A percentile compares a stretch with the other conserved stretches of the same genome.
Evolutionary conservation across 2,113 vertebrate species (phyloP).

Genomic region (Cacatua alba): DNA sequence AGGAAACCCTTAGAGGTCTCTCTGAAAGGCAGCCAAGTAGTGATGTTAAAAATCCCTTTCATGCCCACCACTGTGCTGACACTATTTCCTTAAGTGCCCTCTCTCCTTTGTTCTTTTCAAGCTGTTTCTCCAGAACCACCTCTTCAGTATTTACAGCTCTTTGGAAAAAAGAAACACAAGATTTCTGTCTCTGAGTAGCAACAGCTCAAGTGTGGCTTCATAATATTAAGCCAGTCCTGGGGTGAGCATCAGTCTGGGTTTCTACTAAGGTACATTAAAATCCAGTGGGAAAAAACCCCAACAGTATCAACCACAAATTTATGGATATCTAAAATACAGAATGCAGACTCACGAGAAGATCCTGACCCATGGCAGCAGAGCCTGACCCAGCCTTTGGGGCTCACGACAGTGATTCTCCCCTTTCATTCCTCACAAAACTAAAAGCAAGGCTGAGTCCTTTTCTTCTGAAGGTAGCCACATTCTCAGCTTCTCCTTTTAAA

Average conservation of each 20-base stretch:
- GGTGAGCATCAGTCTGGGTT: neutral
- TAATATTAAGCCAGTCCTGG: neutral
- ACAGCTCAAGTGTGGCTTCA: neutral
- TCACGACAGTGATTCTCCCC: neutral
- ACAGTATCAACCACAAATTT: neutral
- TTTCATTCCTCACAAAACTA: neutral
- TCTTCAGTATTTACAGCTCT: slow-evolving; percentile 21
- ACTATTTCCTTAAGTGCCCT: slow-evolving; percentile 3
- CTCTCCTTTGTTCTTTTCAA: neutral
- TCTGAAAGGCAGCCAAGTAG: neutral
- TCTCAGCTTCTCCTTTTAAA: neutral
- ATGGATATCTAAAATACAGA: neutral
- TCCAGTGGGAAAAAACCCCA: neutral
- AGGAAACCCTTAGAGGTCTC: neutral
- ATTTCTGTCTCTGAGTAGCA: neutral
- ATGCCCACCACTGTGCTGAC: neutral
- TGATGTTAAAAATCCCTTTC: neutral
- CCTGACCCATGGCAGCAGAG: neutral
- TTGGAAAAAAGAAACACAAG: neutral
- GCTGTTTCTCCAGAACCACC: neutral
- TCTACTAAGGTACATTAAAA: neutral
- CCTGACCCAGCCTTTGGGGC: neutral
- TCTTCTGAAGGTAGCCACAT: neutral
- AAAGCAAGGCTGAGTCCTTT: neutral
- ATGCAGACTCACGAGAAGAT: neutral